A percentile compares a stretch with the other conserved stretches of the same genome.
Evolutionary conservation across 2,797 vertebrate species (phyloP).

Genomic region (Liparis tanakae): DNA sequence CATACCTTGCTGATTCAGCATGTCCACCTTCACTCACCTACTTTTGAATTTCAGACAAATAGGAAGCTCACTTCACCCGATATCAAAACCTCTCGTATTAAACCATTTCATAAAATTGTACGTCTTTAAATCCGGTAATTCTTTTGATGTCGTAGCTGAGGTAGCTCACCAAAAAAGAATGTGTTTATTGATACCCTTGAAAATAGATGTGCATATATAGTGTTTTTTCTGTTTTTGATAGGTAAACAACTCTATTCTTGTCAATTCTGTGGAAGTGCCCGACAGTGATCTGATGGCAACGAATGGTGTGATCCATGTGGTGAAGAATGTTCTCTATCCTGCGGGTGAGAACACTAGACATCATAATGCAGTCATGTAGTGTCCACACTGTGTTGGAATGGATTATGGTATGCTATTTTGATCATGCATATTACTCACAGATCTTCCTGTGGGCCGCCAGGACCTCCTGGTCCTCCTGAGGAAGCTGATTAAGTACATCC

Average conservation of each 20-base stretch:
- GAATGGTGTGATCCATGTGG: conserved; percentile 95
- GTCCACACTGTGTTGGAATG: background rate
- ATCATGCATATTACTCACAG: conserved; percentile 65
- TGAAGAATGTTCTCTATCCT: conserved; percentile 95
- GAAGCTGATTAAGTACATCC: conserved; percentile 93
- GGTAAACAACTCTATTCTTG: conserved; percentile 90
- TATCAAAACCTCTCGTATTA: background rate
- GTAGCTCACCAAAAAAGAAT: background rate
- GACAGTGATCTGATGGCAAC: conserved; percentile 93
- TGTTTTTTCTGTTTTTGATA: conserved; percentile 54
- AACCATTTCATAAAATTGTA: background rate
- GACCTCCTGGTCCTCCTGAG: conserved; percentile 88
- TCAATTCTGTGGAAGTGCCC: conserved; percentile 90
- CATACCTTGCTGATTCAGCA: background rate
- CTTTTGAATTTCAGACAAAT: conserved; percentile 43
- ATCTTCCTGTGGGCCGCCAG: conserved; percentile 91
- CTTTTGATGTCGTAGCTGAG: background rate
- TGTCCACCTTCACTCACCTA: conserved; percentile 17
- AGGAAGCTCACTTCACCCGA: conserved; percentile 22
- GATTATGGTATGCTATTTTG: background rate
- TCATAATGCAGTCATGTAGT: background rate
- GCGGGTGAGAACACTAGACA: conserved; percentile 78
- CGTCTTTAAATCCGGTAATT: background rate
- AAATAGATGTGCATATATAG: background rate
- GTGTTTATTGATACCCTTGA: background rate